Evolutionary conservation across 2,113 vertebrate genomes (phyloP).

Genomic region (Desmodus rotundus): DNA sequence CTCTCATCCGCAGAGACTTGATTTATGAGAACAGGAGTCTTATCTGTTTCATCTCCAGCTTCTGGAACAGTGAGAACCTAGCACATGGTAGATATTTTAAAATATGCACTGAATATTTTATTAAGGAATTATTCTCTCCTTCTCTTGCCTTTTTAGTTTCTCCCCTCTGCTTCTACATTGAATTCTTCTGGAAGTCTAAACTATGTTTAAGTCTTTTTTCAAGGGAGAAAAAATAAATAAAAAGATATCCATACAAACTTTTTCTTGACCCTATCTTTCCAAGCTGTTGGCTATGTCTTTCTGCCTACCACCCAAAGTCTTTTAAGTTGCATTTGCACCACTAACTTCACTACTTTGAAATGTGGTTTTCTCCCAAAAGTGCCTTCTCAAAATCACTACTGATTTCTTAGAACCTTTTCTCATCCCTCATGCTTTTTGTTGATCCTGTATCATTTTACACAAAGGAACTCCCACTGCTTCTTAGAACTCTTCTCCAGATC

Average conservation of each 20-base stretch:
- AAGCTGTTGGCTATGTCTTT: background rate
- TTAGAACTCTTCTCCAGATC: background rate
- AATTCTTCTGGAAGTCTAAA: background rate
- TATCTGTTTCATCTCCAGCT: background rate
- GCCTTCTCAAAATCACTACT: background rate
- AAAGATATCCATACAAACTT: background rate
- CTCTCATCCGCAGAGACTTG: background rate
- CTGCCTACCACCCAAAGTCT: background rate
- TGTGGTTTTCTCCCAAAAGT: background rate
- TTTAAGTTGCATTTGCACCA: background rate
- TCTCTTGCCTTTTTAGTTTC: background rate
- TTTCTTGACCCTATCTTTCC: background rate
- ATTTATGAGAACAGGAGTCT: background rate
- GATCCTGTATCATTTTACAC: background rate
- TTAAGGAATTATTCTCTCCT: background rate
- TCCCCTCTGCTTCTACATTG: background rate
- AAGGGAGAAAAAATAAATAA: background rate
- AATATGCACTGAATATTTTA: background rate
- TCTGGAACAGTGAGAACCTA: background rate
- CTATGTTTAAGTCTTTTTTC: background rate
- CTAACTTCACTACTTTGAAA: background rate
- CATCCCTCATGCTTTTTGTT: background rate
- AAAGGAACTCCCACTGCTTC: background rate
- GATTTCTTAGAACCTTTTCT: background rate
- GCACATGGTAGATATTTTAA: background rate